These are phyloP conservation scores for Sciurus niger DNA, from an alignment of 2,113 vertebrate genomes.

Conservation along the genomic window DNA sequence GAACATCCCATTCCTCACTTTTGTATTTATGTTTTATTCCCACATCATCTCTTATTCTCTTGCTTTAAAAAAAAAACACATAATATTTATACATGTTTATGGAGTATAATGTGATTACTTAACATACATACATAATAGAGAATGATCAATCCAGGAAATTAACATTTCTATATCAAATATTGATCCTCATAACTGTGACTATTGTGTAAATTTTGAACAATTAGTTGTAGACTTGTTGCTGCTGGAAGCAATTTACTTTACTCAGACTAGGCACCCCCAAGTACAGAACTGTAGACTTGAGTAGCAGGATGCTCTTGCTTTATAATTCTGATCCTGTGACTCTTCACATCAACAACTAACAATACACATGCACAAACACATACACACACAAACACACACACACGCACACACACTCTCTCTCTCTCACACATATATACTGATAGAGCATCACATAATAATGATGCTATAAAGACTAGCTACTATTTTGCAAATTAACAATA, in stretches of 20 bases:
- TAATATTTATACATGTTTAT: not conserved
- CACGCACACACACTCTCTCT: not conserved
- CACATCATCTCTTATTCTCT: too few relatives aligned
- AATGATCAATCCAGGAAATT: not conserved
- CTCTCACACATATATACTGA: too few relatives aligned
- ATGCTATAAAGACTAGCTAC: too few relatives aligned
- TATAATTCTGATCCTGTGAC: not conserved
- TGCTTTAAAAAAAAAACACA: not conserved
- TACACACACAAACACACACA: not conserved
- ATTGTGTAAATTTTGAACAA: not conserved
- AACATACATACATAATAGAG: not conserved
- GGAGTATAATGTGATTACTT: not conserved
- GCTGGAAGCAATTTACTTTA: not conserved
- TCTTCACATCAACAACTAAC: not conserved
- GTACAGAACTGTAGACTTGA: not conserved
- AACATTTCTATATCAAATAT: not conserved
- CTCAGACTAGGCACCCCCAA: not conserved
- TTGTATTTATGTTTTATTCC: not conserved
- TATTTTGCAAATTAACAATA: not conserved
- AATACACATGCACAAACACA: not conserved
- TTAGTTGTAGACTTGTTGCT: not conserved
- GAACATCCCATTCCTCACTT: fast-evolving
- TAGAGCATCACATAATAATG: too few relatives aligned
- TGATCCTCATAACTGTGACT: not conserved
- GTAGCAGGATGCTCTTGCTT: not conserved